Evolutionary conservation across 2,797 vertebrate species (phyloP).

Genomic region (Prionace glauca): DNA sequence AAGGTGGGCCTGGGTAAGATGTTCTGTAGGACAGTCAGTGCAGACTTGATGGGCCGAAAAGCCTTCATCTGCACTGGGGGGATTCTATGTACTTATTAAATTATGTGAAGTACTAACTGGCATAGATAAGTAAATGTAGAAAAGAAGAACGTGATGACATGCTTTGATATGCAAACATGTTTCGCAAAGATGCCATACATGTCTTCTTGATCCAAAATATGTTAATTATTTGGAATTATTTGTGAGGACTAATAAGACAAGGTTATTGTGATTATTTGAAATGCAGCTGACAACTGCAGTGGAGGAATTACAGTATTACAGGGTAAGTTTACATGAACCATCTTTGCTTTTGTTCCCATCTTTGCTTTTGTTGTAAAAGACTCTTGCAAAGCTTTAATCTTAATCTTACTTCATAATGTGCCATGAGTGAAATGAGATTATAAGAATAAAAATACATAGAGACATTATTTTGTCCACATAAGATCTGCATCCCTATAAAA

Average conservation of each 20-base stretch:
- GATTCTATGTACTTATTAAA: not conserved
- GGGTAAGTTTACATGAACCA: not conserved
- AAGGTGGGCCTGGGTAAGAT: too few relatives aligned
- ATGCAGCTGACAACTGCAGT: not conserved
- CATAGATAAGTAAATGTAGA: not conserved
- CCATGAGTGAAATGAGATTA: not conserved
- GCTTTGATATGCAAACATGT: too few relatives aligned
- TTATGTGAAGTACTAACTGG: not conserved
- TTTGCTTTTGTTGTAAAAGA: not conserved
- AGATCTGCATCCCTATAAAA: not conserved
- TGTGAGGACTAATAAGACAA: not conserved
- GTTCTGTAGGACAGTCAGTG: too few relatives aligned
- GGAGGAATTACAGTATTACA: not conserved
- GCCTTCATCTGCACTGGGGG: too few relatives aligned
- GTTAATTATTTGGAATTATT: not conserved
- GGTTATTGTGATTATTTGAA: not conserved
- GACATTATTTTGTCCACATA: not conserved
- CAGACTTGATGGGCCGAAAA: too few relatives aligned
- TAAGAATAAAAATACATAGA: not conserved
- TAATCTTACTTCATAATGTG: too few relatives aligned
- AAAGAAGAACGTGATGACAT: not conserved
- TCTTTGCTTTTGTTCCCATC: not conserved
- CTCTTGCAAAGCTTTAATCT: too few relatives aligned
- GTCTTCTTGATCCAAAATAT: not conserved
- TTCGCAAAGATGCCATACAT: too few relatives aligned